Evolutionary conservation across 1,140 invertebrate genomes (phyloP), one percentile per base, ranked within the genome.

Genomic region (Halesus radiatus): DNA sequence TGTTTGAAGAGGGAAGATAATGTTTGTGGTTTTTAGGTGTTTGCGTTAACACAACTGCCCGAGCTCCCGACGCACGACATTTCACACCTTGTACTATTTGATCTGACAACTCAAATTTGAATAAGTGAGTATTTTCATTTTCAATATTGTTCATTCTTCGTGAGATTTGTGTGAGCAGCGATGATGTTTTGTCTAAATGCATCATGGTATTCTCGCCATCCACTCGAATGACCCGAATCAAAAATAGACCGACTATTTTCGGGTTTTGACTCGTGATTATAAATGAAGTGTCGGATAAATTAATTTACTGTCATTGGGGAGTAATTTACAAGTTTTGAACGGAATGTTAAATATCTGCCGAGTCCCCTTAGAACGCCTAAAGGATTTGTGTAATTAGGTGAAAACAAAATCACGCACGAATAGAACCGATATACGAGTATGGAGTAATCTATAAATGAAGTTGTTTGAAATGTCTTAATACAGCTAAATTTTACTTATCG

Each of bases 81-180:
- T 80, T 80, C 79, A 80, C 79, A 80, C 79, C 79, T 80, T 72
- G 78, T 79, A 45, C 37, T 45, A 58, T 79, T 79, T 79, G 78
- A 73, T 68, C 78, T 79, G 64, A 37, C 53, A 56, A 50, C 16
- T 54, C 77, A 50, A 72, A 20, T 50, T 72, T 45, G 68, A 22
- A 52, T 72, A 53, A 53, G 68, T 72, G 45, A 72, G 68, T 72
- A 52, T 74, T 52, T 72, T 72, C 29, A 72, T 20, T 72, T 37
- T 72, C 37, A 45, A 52, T 50, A n/a, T 66, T 66, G 26, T 29
- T n/a, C 23, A 22, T 66, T 29, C 62, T 22, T 7, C 23, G 62
- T 66, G 23, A n/a, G 22, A 29, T 26, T 66, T 26, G 23, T 26
- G 3, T 45, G 10, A 8, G 13, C 1, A 66, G 22, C 10, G 62